phyloP scores from a whole-genome alignment of 2,888 invertebrate species.

The Spodoptera littoralis region DNA sequence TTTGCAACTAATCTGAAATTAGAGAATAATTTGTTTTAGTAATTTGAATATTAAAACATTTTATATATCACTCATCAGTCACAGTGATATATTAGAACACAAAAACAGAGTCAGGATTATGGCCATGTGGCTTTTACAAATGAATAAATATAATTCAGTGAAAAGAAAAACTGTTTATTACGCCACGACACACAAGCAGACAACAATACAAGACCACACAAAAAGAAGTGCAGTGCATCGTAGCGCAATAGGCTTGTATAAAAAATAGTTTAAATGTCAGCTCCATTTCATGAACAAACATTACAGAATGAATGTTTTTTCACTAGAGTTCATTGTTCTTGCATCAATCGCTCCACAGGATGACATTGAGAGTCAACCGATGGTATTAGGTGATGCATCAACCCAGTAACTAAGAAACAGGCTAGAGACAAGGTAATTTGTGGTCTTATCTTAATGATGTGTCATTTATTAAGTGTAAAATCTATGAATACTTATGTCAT shows the following conservation, averaged over 20 bases:
- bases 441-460: no score
- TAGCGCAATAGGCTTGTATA: not conserved
- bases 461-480: no score
- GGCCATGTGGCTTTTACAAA: not conserved
- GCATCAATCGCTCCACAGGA: constrained; percentile 81
- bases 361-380: constrained; percentile 71
- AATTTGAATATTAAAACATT: not conserved
- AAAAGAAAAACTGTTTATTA: no score
- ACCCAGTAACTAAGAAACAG: not conserved
- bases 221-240: no score
- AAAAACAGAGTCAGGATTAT: no score
- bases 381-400: constrained; percentile 82
- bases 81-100: no score
- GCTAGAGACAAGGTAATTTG: not conserved
- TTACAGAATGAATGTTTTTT: constrained; percentile 83
- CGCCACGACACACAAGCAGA: no score
- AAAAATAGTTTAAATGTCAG: constrained; percentile 64
- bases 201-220: no score
- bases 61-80: no score
- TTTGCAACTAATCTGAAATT: constrained; percentile 93
- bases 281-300: constrained; percentile 85
- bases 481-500: no score
- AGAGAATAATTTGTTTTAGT: constrained; percentile 17
- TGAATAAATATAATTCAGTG: no score
- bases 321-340: constrained; percentile 79